Evolutionary conservation across 2,888 invertebrate species (phyloP).

Genomic region (Incurvaria masculella): DNA sequence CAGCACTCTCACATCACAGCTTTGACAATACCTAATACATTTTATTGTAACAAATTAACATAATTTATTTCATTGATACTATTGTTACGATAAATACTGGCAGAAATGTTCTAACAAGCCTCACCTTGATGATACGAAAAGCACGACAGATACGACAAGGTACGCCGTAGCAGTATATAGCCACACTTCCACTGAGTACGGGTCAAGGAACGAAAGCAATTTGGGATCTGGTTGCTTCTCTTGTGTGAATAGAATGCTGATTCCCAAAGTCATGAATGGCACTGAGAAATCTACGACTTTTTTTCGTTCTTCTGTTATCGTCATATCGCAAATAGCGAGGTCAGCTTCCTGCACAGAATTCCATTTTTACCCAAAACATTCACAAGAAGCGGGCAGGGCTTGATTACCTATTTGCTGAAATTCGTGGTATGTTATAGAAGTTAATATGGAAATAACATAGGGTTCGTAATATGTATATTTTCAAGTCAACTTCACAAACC

Average conservation of each 20-base stretch:
- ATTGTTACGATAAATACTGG: too few species aligned
- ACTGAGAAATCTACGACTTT: slow-evolving; percentile 90
- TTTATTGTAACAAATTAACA: too few species aligned
- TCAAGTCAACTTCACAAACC: slow-evolving; percentile 21
- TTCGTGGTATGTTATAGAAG: too few species aligned
- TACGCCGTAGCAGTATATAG: slow-evolving; percentile 84
- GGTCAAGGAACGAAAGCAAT: slow-evolving; percentile 84
- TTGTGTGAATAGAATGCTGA: slow-evolving; percentile 82
- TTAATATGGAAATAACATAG: not conserved
- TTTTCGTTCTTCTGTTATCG: slow-evolving; percentile 89
- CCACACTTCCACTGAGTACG: slow-evolving; percentile 83
- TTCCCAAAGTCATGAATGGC: slow-evolving; percentile 94
- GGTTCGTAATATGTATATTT: slow-evolving; percentile 2
- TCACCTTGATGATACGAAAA: slow-evolving; percentile 81
- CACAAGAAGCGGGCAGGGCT: not conserved
- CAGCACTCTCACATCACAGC: too few species aligned
- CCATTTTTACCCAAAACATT: slow-evolving; percentile 3
- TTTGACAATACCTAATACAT: too few species aligned
- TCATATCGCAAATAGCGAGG: slow-evolving; percentile 85
- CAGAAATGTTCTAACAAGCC: too few species aligned
- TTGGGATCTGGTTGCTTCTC: slow-evolving; percentile 72
- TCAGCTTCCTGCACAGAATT: slow-evolving; percentile 68
- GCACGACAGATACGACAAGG: slow-evolving; percentile 73
- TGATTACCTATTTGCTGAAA: too few species aligned
- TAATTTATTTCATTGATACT: too few species aligned